A percentile compares a stretch with the other conserved stretches of the same genome.
Evolutionary conservation across 2,888 invertebrate species (phyloP).

Genomic region (Megaustenia siamemsis): DNA sequence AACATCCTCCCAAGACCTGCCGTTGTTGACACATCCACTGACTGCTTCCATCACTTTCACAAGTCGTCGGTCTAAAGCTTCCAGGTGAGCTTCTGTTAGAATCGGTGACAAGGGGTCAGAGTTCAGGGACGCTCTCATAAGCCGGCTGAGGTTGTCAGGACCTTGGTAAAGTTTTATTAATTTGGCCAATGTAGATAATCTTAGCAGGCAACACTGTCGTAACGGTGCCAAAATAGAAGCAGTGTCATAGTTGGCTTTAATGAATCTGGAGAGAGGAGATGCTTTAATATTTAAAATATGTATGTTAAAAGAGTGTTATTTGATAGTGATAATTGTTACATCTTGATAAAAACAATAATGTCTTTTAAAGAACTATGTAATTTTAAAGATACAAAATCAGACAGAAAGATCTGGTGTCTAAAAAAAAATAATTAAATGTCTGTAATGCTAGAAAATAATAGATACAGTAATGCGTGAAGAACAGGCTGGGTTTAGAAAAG

Average conservation of each 20-base stretch:
- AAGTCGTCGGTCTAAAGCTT: slow-evolving; percentile 93
- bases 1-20: slow-evolving; percentile 42
- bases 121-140: slow-evolving; percentile 88
- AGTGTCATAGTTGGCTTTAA: slow-evolving; percentile 31
- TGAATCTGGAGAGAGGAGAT: slow-evolving; percentile 24
- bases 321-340: too few relatives aligned
- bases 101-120: slow-evolving; percentile 92
- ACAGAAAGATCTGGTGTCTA: too few relatives aligned
- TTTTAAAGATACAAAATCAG: too few relatives aligned
- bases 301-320: too few relatives aligned
- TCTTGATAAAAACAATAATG: too few relatives aligned
- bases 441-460: too few relatives aligned
- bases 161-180: slow-evolving; percentile 84
- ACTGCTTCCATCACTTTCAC: slow-evolving; percentile 66
- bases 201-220: slow-evolving; percentile 95
- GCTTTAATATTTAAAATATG: not conserved
- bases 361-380: too few relatives aligned
- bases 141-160: slow-evolving; percentile 84
- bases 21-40: slow-evolving; percentile 63
- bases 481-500: too few relatives aligned
- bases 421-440: too few relatives aligned
- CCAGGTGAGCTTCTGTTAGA: slow-evolving; percentile 93
- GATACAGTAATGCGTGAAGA: too few relatives aligned
- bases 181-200: slow-evolving; percentile 90
- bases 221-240: slow-evolving; percentile 91